Percentiles rank a stretch among this genome's conserved stretches.
These are phyloP conservation scores for Anguilla pacifica DNA, from an alignment of 2,797 vertebrate species.

Conservation along the genomic window DNA sequence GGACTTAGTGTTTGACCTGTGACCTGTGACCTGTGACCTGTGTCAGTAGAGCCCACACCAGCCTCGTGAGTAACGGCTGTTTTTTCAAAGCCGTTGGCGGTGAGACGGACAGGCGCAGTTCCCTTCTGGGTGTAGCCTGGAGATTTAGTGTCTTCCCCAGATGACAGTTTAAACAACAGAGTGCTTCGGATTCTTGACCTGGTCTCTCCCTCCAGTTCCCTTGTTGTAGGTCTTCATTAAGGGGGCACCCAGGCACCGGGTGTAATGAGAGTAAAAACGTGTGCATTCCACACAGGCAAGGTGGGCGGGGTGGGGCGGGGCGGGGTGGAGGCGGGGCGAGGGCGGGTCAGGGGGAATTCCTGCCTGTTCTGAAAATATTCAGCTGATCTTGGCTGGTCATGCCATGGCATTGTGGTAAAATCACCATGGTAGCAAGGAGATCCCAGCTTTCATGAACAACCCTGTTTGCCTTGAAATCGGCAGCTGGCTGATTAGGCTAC, in stretches of 20 bases:
- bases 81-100: not conserved
- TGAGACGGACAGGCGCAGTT: not conserved
- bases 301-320: not conserved
- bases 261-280: not conserved
- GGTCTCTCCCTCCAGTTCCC: not conserved
- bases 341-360: not conserved
- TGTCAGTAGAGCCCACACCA: not conserved
- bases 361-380: not conserved
- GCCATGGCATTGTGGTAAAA: too few relatives aligned
- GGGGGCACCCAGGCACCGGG: not conserved
- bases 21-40: not conserved
- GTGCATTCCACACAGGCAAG: not conserved
- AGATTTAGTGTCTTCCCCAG: not conserved
- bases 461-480: too few relatives aligned
- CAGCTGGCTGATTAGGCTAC: too few relatives aligned
- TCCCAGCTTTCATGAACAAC: too few relatives aligned
- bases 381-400: not conserved
- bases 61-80: not conserved
- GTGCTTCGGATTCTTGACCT: conserved; percentile 7
- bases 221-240: not conserved
- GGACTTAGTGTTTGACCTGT: not conserved
- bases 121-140: not conserved
- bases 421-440: too few relatives aligned
- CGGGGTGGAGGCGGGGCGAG: not conserved
- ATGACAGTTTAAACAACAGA: not conserved